phyloP scores from a whole-genome alignment of 1,140 invertebrate genomes.

The Heliothis subflexa region DNA sequence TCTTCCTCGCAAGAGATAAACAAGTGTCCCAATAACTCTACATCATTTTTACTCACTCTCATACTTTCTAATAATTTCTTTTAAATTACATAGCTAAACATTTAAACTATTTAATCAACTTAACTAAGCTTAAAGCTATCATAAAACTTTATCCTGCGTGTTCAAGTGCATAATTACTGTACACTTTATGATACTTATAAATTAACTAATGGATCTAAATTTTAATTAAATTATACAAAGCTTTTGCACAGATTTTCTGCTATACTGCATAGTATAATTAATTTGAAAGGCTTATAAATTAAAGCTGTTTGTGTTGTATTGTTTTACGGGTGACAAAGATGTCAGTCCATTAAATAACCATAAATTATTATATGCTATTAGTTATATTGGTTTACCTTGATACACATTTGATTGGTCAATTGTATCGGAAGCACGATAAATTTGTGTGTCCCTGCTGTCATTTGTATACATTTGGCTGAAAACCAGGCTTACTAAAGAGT shows the following conservation, averaged over 20 bases:
- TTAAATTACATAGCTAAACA: background rate
- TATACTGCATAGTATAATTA: background rate
- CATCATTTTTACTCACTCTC: background rate
- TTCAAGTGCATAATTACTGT: background rate
- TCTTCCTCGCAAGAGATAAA: no score
- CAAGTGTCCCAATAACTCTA: no score
- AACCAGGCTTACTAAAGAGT: no score
- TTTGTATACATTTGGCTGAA: no score
- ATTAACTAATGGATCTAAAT: conserved; percentile 2
- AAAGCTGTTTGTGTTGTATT: background rate
- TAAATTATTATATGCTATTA: no score
- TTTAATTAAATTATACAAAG: background rate
- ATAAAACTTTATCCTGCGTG: background rate
- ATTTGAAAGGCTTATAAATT: background rate
- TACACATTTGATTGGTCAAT: no score
- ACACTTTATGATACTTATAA: background rate
- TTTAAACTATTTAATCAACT: background rate
- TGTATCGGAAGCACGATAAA: no score
- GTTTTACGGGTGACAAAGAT: background rate
- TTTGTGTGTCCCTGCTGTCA: no score
- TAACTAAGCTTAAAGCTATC: background rate
- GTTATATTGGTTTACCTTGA: no score
- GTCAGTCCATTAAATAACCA: background rate
- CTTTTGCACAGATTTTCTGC: conserved; percentile 3
- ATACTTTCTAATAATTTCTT: background rate